phyloP scores from a whole-genome alignment of 2,113 vertebrate species.

The Ellobius talpinus region DNA sequence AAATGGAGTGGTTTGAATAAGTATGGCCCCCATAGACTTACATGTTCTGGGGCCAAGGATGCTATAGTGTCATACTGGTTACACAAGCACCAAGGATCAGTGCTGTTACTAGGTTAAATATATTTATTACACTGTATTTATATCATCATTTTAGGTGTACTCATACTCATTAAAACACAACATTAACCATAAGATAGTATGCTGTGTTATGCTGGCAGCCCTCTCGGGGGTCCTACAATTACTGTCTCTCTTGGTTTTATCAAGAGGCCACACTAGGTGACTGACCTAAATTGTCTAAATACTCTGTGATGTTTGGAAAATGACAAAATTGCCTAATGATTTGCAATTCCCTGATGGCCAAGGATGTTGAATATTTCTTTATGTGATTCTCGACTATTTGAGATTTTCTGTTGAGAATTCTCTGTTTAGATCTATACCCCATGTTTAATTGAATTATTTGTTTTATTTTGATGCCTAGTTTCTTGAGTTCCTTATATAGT shows the following conservation, averaged over 20 bases:
- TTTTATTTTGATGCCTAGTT: neutral
- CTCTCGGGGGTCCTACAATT: neutral
- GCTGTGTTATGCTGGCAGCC: neutral
- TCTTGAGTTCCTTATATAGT: neutral
- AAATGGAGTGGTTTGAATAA: too few relatives aligned
- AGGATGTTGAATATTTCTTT: neutral
- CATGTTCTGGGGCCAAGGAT: neutral
- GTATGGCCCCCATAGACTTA: too few relatives aligned
- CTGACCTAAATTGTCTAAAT: neutral
- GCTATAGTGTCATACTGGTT: neutral
- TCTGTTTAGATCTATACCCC: neutral
- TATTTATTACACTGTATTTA: neutral
- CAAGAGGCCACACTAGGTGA: neutral
- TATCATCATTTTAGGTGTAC: neutral
- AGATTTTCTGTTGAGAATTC: neutral
- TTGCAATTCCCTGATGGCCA: neutral
- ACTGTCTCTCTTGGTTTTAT: neutral
- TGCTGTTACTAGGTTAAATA: neutral
- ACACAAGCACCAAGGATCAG: neutral
- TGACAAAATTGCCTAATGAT: neutral
- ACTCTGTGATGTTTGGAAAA: neutral
- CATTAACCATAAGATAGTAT: neutral
- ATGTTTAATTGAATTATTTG: neutral
- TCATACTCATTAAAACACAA: neutral
- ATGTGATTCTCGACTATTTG: neutral